Evolutionary conservation across 1,140 invertebrate genomes (phyloP), one percentile per base, ranked within the genome.

Genomic region (Heliothis virescens): DNA sequence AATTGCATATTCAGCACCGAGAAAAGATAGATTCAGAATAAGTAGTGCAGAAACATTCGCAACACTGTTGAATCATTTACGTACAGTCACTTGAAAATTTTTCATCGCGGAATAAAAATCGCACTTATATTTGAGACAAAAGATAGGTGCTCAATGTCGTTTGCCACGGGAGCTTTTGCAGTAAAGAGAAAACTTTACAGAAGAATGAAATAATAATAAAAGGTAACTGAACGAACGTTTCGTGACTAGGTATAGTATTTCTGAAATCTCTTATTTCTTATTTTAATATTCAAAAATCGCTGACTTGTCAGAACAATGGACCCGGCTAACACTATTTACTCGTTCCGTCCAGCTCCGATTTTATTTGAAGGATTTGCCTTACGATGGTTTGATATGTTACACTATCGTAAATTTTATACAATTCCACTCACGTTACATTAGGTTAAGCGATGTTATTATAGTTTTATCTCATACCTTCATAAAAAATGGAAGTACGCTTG

Each of bases 241-340:
- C 78, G 73, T 79, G 81, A 84, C 72, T 78, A 76, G 21, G 21
- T 26, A 1, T 69, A 65, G 82, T 72, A 78, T 83, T 83, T 80
- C 79, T 79, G 47, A 85, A 71, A 85, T 83, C 76, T 86, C 81
- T 82, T 83, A n/a, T n/a, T n/a, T n/a, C n/a, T n/a, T n/a, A n/a
- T n/a, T n/a, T n/a, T n/a, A n/a, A n/a, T n/a, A n/a, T n/a, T n/a
- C n/a, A n/a, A n/a, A n/a, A 87, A 82, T 83, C 79, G 78, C 80
- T 82, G 84, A 85, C 77, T 87, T 86, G 86, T 85, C 86, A 86
- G 87, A 83, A 87, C 85, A 86, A 87, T 86, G 84, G 82, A 57
- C 74, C 67, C 52, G 57, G 48, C 75, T 82, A 82, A 78, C 84
- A 83, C 80, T 82, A 83, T 87, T 83, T 83, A 79, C 80, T 82